Evolutionary conservation across 2,797 vertebrate species (phyloP).

Genomic region (Geotria australis): DNA sequence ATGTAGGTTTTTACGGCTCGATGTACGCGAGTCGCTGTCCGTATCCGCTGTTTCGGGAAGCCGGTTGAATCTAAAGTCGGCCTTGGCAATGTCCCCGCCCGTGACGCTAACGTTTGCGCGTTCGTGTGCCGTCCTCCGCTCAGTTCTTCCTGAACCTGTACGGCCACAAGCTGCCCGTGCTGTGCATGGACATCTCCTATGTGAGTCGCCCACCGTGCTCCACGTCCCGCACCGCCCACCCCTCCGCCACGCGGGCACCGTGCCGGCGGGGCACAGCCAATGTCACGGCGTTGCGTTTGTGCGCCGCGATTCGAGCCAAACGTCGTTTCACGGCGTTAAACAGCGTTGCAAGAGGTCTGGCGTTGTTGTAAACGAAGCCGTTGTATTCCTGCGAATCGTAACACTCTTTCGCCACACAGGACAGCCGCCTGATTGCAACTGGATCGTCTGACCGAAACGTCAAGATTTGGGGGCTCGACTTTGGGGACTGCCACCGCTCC

Average conservation of each 20-base stretch:
- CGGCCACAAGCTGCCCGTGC: conserved; percentile 85
- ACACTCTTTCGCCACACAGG: conserved; percentile 12
- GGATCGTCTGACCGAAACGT: conserved; percentile 85
- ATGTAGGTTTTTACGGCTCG: too few species aligned
- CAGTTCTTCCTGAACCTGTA: conserved; percentile 92
- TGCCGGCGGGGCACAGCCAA: not conserved
- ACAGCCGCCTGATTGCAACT: conserved; percentile 48
- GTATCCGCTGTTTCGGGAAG: too few species aligned
- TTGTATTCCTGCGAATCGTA: too few species aligned
- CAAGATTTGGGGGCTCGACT: conserved; percentile 94
- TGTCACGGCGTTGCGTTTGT: not conserved
- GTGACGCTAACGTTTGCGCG: too few species aligned
- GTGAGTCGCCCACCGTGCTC: conserved; percentile 25
- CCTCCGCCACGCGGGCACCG: not conserved
- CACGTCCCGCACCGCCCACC: not conserved
- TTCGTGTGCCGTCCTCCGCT: not conserved
- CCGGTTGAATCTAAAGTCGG: too few species aligned
- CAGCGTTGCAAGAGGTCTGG: too few species aligned
- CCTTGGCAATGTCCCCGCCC: too few species aligned
- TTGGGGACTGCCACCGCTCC: conserved; percentile 83
- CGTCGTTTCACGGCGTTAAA: too few species aligned
- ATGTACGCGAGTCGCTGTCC: too few species aligned
- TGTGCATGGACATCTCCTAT: conserved; percentile 77
- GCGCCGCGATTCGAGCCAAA: not conserved
- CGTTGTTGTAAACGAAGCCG: too few species aligned